These are phyloP conservation scores for Zygaena filipendulae DNA, from an alignment of 2,888 invertebrate genomes.

Conservation along the genomic window DNA sequence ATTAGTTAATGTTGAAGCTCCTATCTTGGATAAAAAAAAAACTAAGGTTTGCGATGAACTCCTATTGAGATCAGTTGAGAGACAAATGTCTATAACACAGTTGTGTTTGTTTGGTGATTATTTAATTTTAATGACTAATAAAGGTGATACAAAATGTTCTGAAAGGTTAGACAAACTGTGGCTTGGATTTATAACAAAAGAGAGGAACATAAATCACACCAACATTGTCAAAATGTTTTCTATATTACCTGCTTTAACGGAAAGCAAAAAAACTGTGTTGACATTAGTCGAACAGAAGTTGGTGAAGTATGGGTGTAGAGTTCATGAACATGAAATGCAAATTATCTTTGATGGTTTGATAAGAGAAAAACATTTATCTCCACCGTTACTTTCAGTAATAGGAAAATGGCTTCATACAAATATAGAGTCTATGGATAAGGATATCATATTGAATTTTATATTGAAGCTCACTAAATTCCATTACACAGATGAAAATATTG, in stretches of 20 bases:
- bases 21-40: constrained; percentile 48
- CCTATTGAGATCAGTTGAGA: constrained; percentile 69
- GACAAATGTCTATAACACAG: constrained; percentile 66
- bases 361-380: constrained; percentile 41
- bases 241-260: constrained; percentile 65
- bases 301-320: constrained; percentile 63
- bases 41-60: constrained; percentile 71
- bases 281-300: constrained; percentile 70
- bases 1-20: constrained; percentile 41
- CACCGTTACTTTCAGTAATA: constrained; percentile 44
- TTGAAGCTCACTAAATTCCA: constrained; percentile 63
- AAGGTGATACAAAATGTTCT: constrained; percentile 47
- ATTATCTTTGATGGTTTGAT: constrained; percentile 55
- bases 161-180: constrained; percentile 73
- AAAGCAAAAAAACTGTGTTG: constrained; percentile 68
- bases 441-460: constrained; percentile 62
- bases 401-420: constrained; percentile 71
- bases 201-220: constrained; percentile 63
- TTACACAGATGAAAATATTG: constrained; percentile 65
- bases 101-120: constrained; percentile 69
- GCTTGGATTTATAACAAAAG: constrained; percentile 71
- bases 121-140: constrained; percentile 62
- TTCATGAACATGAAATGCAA: constrained; percentile 51
- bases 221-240: constrained; percentile 69
- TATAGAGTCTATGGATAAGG: constrained; percentile 70